Percentiles rank a stretch among this genome's conserved stretches.
Evolutionary conservation across 2,113 vertebrate species (phyloP).

Genomic region (Anhinga rufa): DNA sequence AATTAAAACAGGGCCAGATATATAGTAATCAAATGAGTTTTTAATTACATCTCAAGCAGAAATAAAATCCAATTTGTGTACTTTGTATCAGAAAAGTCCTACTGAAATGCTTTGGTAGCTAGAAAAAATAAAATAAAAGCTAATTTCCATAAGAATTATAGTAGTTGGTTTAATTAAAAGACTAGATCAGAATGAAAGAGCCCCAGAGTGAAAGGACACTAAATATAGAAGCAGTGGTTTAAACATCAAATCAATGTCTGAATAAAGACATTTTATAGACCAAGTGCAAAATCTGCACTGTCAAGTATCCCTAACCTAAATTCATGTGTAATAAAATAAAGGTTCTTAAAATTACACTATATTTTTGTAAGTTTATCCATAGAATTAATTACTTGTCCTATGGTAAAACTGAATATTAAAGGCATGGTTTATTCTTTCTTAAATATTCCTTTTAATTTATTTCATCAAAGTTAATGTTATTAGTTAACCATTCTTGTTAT

Average conservation of each 20-base stretch:
- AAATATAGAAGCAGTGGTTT: slow-evolving; percentile 48
- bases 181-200: slow-evolving; percentile 54
- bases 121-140: slow-evolving; percentile 68
- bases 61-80: slow-evolving; percentile 75
- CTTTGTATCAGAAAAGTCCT: slow-evolving; percentile 66
- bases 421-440: slow-evolving; percentile 33
- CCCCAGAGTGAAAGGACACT: slow-evolving; percentile 48
- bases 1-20: slow-evolving; percentile 77
- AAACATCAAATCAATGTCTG: slow-evolving; percentile 46
- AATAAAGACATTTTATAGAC: slow-evolving; percentile 38
- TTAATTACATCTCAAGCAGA: slow-evolving; percentile 79
- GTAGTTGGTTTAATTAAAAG: slow-evolving; percentile 75
- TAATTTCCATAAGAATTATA: slow-evolving; percentile 76
- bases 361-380: not conserved
- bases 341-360: slow-evolving; percentile 24
- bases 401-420: not conserved
- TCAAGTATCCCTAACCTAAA: slow-evolving; percentile 31
- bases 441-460: slow-evolving; percentile 10
- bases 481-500: not conserved
- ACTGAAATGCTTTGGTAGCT: slow-evolving; percentile 71
- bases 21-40: slow-evolving; percentile 81
- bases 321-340: slow-evolving; percentile 3
- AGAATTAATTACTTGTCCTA: slow-evolving; percentile 23
- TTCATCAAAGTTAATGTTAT: not conserved
- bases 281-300: slow-evolving; percentile 39